Evolutionary conservation across 2,888 invertebrate species (phyloP), one percentile per base, ranked within the genome.

Genomic region (Brachyopa scutellaris): DNA sequence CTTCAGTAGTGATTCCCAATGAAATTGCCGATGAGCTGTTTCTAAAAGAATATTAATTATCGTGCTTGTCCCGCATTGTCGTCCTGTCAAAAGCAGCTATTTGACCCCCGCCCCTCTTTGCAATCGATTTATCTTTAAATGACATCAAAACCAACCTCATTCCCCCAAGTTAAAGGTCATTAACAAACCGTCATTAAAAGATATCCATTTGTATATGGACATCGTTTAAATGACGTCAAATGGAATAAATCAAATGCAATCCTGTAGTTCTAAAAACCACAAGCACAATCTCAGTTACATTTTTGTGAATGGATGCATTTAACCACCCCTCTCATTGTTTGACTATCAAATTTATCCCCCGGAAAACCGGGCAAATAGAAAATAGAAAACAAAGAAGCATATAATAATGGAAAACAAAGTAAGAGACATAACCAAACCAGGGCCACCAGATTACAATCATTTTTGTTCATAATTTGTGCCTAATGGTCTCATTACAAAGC

Each of bases 381-480:
- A 62, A 0, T 8, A 42, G 5, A 45, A 47, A 42, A 57, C 57
- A 66, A 66, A 47, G 45, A 6, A 6, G 26, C 36, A 15, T 23
- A 9, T 36, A 26, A 57, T 38, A 57, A 69, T 49, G n/a, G 40
- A 21, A 61, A 42, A 38, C 8, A 11, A 53, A 73, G 36, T 55
- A 62, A 64, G 38, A 73, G 42, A 55, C 73, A 45, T 40, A 38
- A 72, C 49, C 69, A 26, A 17, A 40, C 59, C 61, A 53, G 21
- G 31, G 42, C 33, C 21, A 23, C 19, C 33, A 74, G 74, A 80
- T 80, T 74, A 45, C 57, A 69, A 74, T 80, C 74, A 62, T 74
- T 80, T 74, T 64, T 69, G 74, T 74, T 33, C 67, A 80, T 64
- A 80, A 70, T 69, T 80, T 67, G 59, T 64, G 57, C 69, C 57